Evolutionary conservation across 2,113 vertebrate species (phyloP), one percentile per base, ranked within the genome.

Genomic region (Tenebrosternarchus preto): DNA sequence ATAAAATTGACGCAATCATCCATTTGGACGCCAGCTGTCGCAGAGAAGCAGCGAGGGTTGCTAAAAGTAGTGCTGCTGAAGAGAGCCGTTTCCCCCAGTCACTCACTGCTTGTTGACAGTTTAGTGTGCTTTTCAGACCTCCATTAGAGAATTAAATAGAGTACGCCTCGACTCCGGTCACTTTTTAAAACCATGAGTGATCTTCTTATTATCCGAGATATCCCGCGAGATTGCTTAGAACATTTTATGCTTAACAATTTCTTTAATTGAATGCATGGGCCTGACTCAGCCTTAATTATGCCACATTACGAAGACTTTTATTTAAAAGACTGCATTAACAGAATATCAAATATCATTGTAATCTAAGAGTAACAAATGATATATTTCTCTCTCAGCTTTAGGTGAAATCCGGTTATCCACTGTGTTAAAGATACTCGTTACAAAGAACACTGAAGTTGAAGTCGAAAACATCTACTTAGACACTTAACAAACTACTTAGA

Each of bases 1-100:
- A 76, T 76, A 73, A 76, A 81, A 84, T 79, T 50, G 83, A 84
- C 81, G 83, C 81, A 85, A 76, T 85, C 82, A 76, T 76, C 59
- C 84, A 55, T 85, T 85, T 80, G 71, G 36, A 77, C 80, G 76
- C 53, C 16, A 71, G 61, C 82, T 80, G 85, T 78, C 50, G 31
- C 50, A 36, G 75, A 80, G 60, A 83, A 71, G 82, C 68, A 84
- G 74, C 16, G 53, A 29, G 33, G 46, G 77, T n/a, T 46, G 74
- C 22, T 39, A 24, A 68, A n/a, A 67, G 29, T 17, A 17, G 25
- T 29, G n/a, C 3, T 17, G 12, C 12, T 22, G 11, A 61, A 24
- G 19, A 73, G 53, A 25, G 1, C 3, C 17, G 12, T 66, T 50
- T 24, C 29, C 46, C n/a, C 22, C 29, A 73, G 20, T 36, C 72